Evolutionary conservation across 2,797 vertebrate genomes (phyloP).

Genomic region (Ciconia nigra): DNA sequence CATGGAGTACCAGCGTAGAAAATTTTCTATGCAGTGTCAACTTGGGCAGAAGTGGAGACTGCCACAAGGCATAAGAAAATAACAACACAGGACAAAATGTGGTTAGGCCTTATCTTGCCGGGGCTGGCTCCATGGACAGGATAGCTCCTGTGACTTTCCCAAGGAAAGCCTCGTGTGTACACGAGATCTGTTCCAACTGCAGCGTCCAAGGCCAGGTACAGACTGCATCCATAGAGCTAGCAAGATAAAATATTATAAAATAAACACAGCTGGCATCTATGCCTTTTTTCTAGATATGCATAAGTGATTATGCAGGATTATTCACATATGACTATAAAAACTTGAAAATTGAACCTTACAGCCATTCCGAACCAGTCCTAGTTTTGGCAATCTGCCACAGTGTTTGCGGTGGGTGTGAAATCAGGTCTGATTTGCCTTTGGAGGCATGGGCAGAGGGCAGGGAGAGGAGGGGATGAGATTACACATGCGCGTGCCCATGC

Average conservation of each 20-base stretch:
- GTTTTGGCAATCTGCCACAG: fast-evolving
- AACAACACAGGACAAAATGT: not conserved
- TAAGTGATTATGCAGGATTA: not conserved
- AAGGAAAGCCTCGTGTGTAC: not conserved
- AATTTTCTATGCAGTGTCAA: not conserved
- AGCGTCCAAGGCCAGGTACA: not conserved
- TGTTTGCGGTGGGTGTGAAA: not conserved
- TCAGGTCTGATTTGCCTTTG: not conserved
- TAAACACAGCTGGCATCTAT: not conserved
- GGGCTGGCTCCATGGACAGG: fast-evolving
- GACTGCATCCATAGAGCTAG: not conserved
- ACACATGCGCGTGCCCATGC: fast-evolving
- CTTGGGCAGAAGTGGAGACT: not conserved
- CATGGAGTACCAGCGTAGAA: not conserved
- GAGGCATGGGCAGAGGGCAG: not conserved
- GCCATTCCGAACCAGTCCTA: not conserved
- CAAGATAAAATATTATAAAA: not conserved
- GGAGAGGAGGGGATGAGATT: not conserved
- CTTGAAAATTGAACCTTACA: not conserved
- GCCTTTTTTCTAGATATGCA: not conserved
- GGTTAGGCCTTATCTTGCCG: fast-evolving
- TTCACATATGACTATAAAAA: not conserved
- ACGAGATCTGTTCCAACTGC: not conserved
- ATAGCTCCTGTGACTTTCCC: not conserved
- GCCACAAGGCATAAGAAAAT: not conserved